phyloP scores from a whole-genome alignment of 1,140 invertebrate genomes.

The Caenorhabditis tropicalis region DNA sequence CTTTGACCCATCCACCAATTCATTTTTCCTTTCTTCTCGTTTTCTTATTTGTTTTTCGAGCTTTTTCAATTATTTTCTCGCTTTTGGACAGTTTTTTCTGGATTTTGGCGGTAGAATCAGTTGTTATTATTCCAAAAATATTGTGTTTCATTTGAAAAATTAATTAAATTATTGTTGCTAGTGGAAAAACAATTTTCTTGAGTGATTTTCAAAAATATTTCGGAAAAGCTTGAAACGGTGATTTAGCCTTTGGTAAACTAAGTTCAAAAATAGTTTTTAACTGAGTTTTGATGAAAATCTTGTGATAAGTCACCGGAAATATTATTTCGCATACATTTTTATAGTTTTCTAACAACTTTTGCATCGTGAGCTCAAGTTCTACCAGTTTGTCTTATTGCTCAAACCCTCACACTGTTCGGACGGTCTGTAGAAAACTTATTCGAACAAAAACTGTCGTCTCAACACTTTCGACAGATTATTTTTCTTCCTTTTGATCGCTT shows the following conservation, averaged over 20 bases:
- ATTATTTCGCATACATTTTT: too few species aligned
- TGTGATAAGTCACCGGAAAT: too few species aligned
- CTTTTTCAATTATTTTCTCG: background rate
- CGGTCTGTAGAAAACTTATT: background rate
- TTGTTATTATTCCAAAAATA: too few species aligned
- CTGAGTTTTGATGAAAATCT: too few species aligned
- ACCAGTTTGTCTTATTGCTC: background rate
- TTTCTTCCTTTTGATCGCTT: background rate
- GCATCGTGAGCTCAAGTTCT: background rate
- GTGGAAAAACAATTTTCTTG: too few species aligned
- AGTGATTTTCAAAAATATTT: too few species aligned
- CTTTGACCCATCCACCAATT: slow-evolving; percentile 15
- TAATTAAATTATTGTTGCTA: too few species aligned
- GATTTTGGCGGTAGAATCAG: too few species aligned
- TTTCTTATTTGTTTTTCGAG: background rate
- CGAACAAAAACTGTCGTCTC: background rate
- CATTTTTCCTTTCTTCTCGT: background rate
- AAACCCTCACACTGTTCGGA: background rate
- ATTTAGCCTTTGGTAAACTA: too few species aligned
- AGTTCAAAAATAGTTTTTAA: too few species aligned
- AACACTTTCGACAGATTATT: slow-evolving; percentile 20
- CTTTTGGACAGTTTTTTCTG: background rate
- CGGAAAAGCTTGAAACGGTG: too few species aligned
- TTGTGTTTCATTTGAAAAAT: too few species aligned
- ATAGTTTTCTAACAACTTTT: background rate